phyloP scores from a whole-genome alignment of 2,113 vertebrate genomes.

The Hyla sarda region DNA sequence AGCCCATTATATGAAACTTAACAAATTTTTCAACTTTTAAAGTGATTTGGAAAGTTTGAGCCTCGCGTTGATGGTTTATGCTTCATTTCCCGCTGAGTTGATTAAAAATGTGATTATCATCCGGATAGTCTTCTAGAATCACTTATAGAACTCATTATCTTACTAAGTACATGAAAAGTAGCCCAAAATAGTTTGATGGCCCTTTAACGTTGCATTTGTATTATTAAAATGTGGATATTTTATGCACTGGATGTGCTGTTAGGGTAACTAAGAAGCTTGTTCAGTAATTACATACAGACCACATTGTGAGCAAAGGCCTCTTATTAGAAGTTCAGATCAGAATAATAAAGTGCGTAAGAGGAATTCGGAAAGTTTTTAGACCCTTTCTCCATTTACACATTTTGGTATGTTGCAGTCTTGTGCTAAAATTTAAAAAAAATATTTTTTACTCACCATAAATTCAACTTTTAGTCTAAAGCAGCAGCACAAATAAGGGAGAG shows the following conservation, averaged over 20 bases:
- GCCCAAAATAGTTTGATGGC: background rate
- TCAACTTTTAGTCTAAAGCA: too few relatives aligned
- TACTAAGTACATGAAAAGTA: background rate
- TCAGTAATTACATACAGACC: background rate
- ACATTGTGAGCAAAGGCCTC: background rate
- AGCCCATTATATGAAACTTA: background rate
- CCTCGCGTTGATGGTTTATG: background rate
- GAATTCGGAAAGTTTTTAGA: too few relatives aligned
- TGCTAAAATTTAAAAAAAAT: too few relatives aligned
- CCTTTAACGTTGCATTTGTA: background rate
- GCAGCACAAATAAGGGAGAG: too few relatives aligned
- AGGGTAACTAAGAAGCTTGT: background rate
- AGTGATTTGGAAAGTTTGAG: background rate
- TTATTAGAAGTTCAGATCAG: background rate
- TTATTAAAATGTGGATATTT: background rate
- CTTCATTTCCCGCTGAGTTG: background rate
- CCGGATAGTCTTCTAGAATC: too few relatives aligned
- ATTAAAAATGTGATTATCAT: conserved; percentile 16
- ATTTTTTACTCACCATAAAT: too few relatives aligned
- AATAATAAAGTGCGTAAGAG: background rate
- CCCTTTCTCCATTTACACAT: too few relatives aligned
- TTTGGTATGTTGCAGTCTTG: too few relatives aligned
- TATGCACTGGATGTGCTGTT: background rate
- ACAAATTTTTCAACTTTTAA: background rate
- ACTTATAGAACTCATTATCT: background rate